These are phyloP conservation scores for Clepsis dumicolana DNA, from an alignment of 2,888 invertebrate species.

Conservation along the genomic window DNA sequence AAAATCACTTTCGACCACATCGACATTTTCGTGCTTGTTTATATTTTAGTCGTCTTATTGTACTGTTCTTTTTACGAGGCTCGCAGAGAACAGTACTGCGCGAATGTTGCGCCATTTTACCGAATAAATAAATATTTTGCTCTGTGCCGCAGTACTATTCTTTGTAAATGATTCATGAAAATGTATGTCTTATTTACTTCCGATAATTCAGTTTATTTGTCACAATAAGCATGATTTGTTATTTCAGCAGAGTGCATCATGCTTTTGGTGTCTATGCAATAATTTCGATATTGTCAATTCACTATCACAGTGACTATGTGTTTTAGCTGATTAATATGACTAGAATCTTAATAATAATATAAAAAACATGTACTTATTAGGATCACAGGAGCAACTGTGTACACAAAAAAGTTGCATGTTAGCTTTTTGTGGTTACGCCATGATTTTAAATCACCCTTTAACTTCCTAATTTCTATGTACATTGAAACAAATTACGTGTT, in stretches of 20 bases:
- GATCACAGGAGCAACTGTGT: slow-evolving; percentile 27
- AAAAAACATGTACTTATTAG: slow-evolving; percentile 1
- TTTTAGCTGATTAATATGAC: slow-evolving; percentile 28
- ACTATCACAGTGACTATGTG: slow-evolving; percentile 46
- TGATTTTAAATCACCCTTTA: slow-evolving; percentile 20
- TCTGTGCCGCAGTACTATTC: slow-evolving; percentile 67
- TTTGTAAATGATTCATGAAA: slow-evolving; percentile 60
- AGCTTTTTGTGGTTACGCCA: slow-evolving; percentile 82
- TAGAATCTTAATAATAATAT: slow-evolving; percentile 4
- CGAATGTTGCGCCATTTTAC: slow-evolving; percentile 21
- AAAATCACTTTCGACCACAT: slow-evolving; percentile 63
- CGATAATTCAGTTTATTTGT: slow-evolving; percentile 63
- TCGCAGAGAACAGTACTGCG: slow-evolving; percentile 72
- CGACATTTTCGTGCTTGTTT: slow-evolving; percentile 74
- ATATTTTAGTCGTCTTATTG: slow-evolving; percentile 63
- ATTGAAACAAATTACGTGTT: slow-evolving; percentile 31
- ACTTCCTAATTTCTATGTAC: slow-evolving; percentile 19
- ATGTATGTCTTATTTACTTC: slow-evolving; percentile 52
- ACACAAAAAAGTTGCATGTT: slow-evolving; percentile 73
- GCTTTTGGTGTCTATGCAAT: slow-evolving; percentile 84
- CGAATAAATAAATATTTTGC: background rate
- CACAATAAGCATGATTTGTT: slow-evolving; percentile 78
- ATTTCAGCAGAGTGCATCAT: slow-evolving; percentile 80
- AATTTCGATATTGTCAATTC: slow-evolving; percentile 57
- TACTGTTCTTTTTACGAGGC: slow-evolving; percentile 61